These are phyloP conservation scores for Pungitius pungitius DNA, from an alignment of 2,113 vertebrate genomes.

Conservation along the genomic window DNA sequence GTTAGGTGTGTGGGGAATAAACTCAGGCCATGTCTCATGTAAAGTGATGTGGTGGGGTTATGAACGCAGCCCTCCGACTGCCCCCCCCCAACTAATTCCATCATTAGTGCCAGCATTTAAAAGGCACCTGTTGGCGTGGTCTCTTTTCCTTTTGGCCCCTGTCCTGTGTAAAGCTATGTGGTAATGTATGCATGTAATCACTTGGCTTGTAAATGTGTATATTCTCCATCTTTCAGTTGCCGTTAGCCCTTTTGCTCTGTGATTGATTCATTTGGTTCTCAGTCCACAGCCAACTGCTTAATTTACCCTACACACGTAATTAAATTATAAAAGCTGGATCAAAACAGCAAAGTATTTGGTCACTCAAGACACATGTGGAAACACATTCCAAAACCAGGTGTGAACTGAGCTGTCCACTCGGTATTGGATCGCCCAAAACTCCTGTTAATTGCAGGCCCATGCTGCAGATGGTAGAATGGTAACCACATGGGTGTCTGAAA, in stretches of 20 bases:
- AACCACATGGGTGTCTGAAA: background rate
- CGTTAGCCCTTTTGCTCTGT: background rate
- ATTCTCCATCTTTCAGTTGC: too few species aligned
- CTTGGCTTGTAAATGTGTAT: too few species aligned
- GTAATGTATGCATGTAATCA: too few species aligned
- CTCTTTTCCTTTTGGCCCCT: too few species aligned
- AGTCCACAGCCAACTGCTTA: background rate
- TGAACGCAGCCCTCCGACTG: too few species aligned
- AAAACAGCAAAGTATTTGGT: background rate
- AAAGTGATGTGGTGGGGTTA: background rate
- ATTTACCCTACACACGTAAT: background rate
- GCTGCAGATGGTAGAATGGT: background rate
- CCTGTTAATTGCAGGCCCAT: background rate
- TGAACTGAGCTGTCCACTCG: background rate
- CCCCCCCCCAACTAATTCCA: too few species aligned
- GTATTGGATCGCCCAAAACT: background rate
- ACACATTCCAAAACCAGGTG: background rate
- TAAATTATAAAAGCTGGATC: background rate
- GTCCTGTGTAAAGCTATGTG: too few species aligned
- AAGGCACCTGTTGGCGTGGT: too few species aligned
- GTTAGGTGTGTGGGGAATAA: constrained; percentile 17
- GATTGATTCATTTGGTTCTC: background rate
- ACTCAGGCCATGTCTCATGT: constrained; percentile 11
- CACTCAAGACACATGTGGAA: background rate
- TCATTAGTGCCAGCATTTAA: too few species aligned